A percentile compares a stretch with the other conserved stretches of the same genome.
Conservation (phyloP, 2,113 vertebrate genomes). For the Callorhinus ursinus region DNA sequence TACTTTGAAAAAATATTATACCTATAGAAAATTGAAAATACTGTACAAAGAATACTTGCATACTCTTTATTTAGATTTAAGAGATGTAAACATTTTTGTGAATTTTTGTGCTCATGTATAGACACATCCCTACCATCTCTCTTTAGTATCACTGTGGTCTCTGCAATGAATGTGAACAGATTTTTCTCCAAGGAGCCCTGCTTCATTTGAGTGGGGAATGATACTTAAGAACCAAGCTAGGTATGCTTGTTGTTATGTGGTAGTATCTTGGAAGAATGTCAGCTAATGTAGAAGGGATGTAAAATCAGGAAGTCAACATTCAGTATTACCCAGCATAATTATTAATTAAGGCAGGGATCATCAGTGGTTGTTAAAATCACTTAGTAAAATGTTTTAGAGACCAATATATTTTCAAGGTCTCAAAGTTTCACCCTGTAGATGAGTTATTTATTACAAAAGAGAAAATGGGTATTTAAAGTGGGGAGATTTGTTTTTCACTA, state of each 20-base stretch:
- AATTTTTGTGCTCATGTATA: background rate
- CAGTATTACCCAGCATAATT: background rate
- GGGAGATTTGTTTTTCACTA: background rate
- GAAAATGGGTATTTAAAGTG: background rate
- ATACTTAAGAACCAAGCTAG: background rate
- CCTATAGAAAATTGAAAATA: background rate
- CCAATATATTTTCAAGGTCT: background rate
- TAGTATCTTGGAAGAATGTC: background rate
- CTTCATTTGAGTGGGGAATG: background rate
- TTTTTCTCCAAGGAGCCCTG: background rate
- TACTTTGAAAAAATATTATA: background rate
- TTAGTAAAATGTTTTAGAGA: background rate
- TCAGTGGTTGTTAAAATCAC: background rate
- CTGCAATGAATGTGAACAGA: background rate
- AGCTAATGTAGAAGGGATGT: background rate
- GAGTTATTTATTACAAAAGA: constrained; percentile 38
- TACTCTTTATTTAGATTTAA: background rate
- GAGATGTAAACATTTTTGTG: background rate
- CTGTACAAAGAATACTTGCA: background rate
- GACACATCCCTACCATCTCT: background rate
- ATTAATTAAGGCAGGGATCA: background rate
- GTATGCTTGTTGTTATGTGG: background rate
- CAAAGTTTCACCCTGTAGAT: background rate
- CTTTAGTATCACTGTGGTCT: background rate
- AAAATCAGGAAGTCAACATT: background rate